Evolutionary conservation across 1,140 invertebrate species (phyloP).

Genomic region (Drosophila bipectinata): DNA sequence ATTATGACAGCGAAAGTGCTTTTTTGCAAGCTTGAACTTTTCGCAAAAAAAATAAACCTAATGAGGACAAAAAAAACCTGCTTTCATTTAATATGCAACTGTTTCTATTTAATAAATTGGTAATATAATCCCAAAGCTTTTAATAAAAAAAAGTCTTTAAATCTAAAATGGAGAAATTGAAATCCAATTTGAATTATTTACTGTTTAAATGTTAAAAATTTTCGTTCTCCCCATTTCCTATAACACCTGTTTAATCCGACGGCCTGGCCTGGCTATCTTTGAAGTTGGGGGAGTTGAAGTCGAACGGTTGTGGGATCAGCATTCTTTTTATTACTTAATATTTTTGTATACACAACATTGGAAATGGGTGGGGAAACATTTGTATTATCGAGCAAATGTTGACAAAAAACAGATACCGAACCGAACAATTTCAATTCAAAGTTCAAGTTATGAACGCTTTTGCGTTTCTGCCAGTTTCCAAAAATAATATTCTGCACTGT

Average conservation of each 20-base stretch:
- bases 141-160: too few species aligned
- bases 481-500: conserved; percentile 48
- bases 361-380: conserved; percentile 29
- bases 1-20: not conserved
- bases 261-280: conserved; percentile 7
- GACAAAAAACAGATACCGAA: conserved; percentile 39
- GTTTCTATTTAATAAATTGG: too few species aligned
- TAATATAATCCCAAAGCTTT: too few species aligned
- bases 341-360: conserved; percentile 37
- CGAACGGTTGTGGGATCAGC: not conserved
- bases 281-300: conserved; percentile 17
- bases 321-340: conserved; percentile 56
- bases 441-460: conserved; percentile 27
- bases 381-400: conserved; percentile 34
- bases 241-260: conserved; percentile 50
- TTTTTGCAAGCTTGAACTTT: not conserved
- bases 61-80: not conserved
- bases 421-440: conserved; percentile 28
- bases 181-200: too few species aligned
- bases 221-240: not conserved
- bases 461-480: conserved; percentile 38
- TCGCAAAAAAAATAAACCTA: not conserved
- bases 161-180: too few species aligned
- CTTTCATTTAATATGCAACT: not conserved
- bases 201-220: too few species aligned